A percentile compares a stretch with the other conserved stretches of the same genome.
phyloP scores from a whole-genome alignment of 2,797 vertebrate species.

The Parauchenoglanis punctatus region DNA sequence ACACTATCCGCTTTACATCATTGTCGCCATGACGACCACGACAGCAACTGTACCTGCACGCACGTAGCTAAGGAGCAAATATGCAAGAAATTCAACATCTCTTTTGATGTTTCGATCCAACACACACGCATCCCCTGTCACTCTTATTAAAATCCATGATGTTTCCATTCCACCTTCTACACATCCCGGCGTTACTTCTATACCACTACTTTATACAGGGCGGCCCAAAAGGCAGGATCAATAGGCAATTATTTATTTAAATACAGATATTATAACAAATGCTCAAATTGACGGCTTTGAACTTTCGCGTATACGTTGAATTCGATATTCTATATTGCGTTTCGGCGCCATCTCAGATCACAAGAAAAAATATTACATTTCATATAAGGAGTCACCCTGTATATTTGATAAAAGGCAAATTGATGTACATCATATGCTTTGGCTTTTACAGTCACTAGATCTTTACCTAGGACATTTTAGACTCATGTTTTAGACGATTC shows the following conservation, averaged over 20 bases:
- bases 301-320: no score
- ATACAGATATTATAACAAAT: no score
- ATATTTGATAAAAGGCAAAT: not conserved
- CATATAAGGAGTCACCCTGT: no score
- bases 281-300: no score
- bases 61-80: not conserved
- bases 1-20: conserved; percentile 3
- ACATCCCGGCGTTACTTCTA: not conserved
- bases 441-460: no score
- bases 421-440: not conserved
- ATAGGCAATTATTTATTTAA: no score
- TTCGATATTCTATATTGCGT: no score
- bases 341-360: no score
- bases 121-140: not conserved
- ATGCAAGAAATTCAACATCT: not conserved
- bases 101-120: not conserved
- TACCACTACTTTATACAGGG: no score
- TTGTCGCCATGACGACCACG: conserved; percentile 39
- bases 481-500: not conserved
- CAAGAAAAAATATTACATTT: no score
- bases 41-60: not conserved
- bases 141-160: not conserved
- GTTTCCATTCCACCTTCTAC: not conserved
- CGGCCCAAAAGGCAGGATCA: no score
- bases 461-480: not conserved